phyloP scores from a whole-genome alignment of 35 echinoderm and acorn worm genomes.

The Eucidaris tribuloides region DNA sequence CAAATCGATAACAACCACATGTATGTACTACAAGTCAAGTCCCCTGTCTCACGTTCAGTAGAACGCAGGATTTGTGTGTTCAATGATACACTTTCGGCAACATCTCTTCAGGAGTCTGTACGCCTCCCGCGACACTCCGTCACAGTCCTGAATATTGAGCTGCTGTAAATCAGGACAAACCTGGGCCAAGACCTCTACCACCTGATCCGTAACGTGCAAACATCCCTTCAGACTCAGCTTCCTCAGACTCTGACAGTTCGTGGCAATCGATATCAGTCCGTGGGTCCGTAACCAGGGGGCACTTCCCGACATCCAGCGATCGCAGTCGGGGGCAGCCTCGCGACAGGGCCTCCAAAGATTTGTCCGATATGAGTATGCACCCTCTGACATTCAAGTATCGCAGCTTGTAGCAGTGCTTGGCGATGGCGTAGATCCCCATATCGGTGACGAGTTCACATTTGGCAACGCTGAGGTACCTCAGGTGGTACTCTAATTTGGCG shows the following conservation, averaged over 20 bases:
- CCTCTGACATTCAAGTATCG: constrained; percentile 90
- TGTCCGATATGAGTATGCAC: constrained; percentile 83
- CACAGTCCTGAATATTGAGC: constrained; percentile 97
- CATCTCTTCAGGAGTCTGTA: constrained; percentile 77
- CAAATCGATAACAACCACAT: too few species aligned
- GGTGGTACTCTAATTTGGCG: constrained; percentile 77
- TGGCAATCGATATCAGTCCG: constrained; percentile 63
- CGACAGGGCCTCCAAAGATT: constrained; percentile 78
- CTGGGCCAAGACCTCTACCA: constrained; percentile 57
- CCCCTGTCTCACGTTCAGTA: too few species aligned
- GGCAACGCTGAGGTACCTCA: constrained; percentile 90
- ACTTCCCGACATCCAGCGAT: constrained; percentile 95
- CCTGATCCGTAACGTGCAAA: constrained; percentile 63
- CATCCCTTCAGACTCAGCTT: constrained; percentile 89
- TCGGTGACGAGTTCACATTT: constrained; percentile 97
- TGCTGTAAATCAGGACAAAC: constrained; percentile 94
- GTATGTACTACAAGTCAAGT: too few species aligned
- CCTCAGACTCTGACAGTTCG: constrained; percentile 74
- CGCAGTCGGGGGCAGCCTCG: constrained; percentile 79
- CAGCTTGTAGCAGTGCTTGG: constrained; percentile 76
- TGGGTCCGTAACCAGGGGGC: constrained; percentile 70
- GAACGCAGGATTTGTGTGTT: constrained; percentile 98
- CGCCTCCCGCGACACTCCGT: constrained; percentile 64
- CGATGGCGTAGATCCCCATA: constrained; percentile 78
- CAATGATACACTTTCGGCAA: constrained; percentile 95